Conservation (phyloP, 2,797 vertebrate species). For the Mus spretus region DNA sequence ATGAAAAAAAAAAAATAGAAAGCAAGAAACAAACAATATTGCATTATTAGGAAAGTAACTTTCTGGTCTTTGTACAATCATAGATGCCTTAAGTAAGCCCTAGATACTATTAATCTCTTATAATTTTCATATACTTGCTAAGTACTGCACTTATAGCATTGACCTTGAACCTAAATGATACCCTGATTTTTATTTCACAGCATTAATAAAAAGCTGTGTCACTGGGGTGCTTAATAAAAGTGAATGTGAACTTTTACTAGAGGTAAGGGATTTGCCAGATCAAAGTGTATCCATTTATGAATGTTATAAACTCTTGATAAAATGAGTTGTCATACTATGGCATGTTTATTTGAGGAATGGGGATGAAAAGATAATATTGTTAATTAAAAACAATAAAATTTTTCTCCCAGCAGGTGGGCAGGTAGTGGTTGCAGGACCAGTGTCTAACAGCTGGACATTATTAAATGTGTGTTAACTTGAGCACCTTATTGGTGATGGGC, state of each 20-base stretch:
- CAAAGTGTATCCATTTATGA: slow-evolving; percentile 76
- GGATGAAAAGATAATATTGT: slow-evolving; percentile 79
- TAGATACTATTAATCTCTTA: slow-evolving; percentile 65
- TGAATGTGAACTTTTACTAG: slow-evolving; percentile 78
- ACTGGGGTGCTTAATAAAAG: slow-evolving; percentile 80
- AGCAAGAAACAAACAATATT: background rate
- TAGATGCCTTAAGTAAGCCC: slow-evolving; percentile 20
- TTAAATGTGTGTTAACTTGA: slow-evolving; percentile 73
- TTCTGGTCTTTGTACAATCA: slow-evolving; percentile 45
- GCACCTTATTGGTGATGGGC: slow-evolving; percentile 65
- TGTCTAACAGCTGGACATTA: slow-evolving; percentile 76
- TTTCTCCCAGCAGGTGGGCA: slow-evolving; percentile 71
- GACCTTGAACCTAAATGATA: slow-evolving; percentile 64
- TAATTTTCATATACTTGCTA: slow-evolving; percentile 76
- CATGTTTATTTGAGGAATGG: slow-evolving; percentile 78
- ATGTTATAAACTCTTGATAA: slow-evolving; percentile 77
- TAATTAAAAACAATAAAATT: slow-evolving; percentile 83
- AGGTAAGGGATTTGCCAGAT: slow-evolving; percentile 74
- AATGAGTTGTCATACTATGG: slow-evolving; percentile 79
- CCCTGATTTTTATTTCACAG: slow-evolving; percentile 75
- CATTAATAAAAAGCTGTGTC: slow-evolving; percentile 77
- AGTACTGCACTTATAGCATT: slow-evolving; percentile 62
- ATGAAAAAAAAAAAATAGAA: background rate
- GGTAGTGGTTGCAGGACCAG: background rate
- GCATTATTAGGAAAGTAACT: slow-evolving; percentile 20